A percentile compares a stretch with the other conserved stretches of the same genome.
These are phyloP conservation scores for Limonius californicus DNA, from an alignment of 1,140 invertebrate species.

Conservation along the genomic window DNA sequence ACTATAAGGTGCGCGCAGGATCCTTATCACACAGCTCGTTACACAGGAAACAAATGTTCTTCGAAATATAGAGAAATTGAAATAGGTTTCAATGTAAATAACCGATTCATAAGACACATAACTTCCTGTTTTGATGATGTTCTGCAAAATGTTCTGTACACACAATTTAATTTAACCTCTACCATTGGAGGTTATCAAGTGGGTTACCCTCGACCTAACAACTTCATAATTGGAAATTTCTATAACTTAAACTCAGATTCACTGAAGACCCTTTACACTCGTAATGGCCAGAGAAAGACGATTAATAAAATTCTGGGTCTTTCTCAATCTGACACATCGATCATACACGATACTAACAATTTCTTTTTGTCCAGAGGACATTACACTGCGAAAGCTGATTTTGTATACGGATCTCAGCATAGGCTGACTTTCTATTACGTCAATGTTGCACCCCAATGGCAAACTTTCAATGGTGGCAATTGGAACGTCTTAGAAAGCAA, in stretches of 20 bases:
- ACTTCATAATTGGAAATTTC: constrained; percentile 38
- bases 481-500: constrained; percentile 52
- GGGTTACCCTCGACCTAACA: constrained; percentile 37
- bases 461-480: constrained; percentile 54
- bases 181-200: constrained; percentile 38
- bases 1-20: constrained; percentile 20
- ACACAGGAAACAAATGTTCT: constrained; percentile 27
- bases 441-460: constrained; percentile 58
- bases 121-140: constrained; percentile 37
- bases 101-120: constrained; percentile 34
- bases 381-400: constrained; percentile 57
- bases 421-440: constrained; percentile 50
- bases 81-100: constrained; percentile 39
- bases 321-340: constrained; percentile 29
- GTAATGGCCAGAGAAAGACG: constrained; percentile 33
- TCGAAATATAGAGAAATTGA: constrained; percentile 39
- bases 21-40: constrained; percentile 22
- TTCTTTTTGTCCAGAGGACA: constrained; percentile 57
- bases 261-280: constrained; percentile 36
- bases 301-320: constrained; percentile 41
- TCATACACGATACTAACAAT: constrained; percentile 33
- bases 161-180: constrained; percentile 33
- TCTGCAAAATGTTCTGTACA: constrained; percentile 32
- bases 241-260: constrained; percentile 33
- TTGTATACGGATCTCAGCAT: constrained; percentile 57